Evolutionary conservation across 2,888 invertebrate genomes (phyloP).

Genomic region (Monochamus alternatus): DNA sequence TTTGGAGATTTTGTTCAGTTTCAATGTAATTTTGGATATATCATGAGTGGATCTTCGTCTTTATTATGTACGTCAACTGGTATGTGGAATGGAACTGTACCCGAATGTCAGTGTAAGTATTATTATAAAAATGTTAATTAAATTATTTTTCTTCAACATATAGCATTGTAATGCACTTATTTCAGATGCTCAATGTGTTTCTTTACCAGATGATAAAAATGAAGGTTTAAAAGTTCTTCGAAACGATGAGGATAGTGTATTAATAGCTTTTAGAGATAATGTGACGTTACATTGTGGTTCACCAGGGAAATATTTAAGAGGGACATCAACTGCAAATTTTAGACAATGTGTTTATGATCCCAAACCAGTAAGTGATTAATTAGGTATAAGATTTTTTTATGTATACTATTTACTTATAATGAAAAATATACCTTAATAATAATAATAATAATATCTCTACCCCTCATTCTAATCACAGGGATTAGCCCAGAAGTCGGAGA

Average conservation of each 20-base stretch:
- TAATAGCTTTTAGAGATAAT: slow-evolving; percentile 92
- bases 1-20: slow-evolving; percentile 93
- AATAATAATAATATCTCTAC: no score
- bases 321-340: slow-evolving; percentile 88
- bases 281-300: slow-evolving; percentile 88
- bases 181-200: slow-evolving; percentile 91
- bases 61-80: slow-evolving; percentile 92
- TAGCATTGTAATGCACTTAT: slow-evolving; percentile 43
- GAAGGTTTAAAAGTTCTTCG: slow-evolving; percentile 87
- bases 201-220: slow-evolving; percentile 89
- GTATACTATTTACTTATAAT: no score
- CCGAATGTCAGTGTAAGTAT: slow-evolving; percentile 92
- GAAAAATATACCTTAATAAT: no score
- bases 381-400: not conserved
- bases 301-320: slow-evolving; percentile 84
- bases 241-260: slow-evolving; percentile 85
- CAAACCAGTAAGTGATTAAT: slow-evolving; percentile 76
- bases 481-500: no score
- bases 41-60: slow-evolving; percentile 90
- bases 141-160: no score
- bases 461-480: no score
- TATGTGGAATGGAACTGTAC: slow-evolving; percentile 93
- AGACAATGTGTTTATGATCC: slow-evolving; percentile 98
- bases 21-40: slow-evolving; percentile 95
- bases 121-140: no score